Percentiles rank a stretch among this genome's conserved stretches.
phyloP scores from a whole-genome alignment of 2,113 vertebrate species.

The Brachyhypopomus occidentalis region DNA sequence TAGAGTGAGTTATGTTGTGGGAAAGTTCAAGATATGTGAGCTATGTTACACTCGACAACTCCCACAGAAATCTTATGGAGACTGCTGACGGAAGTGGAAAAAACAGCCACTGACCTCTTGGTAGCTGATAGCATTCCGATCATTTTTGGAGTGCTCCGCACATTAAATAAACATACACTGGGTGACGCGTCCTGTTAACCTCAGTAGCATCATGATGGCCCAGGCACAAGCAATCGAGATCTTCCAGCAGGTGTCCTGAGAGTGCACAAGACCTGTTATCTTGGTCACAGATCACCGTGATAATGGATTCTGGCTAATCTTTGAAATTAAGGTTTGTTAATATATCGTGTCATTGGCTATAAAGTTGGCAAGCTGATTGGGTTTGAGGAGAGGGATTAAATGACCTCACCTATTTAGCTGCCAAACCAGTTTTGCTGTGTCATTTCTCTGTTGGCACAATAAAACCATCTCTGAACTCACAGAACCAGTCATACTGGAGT shows the following conservation, averaged over 20 bases:
- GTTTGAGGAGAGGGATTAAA: too few species aligned
- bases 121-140: conserved; percentile 68
- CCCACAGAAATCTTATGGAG: conserved; percentile 66
- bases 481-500: too few species aligned
- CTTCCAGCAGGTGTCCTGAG: conserved; percentile 18
- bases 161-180: conserved; percentile 66
- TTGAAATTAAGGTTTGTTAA: not conserved
- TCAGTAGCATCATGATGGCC: conserved; percentile 53
- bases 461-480: too few species aligned
- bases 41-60: conserved; percentile 67
- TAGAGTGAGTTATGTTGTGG: conserved; percentile 69
- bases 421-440: too few species aligned
- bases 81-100: conserved; percentile 71
- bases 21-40: conserved; percentile 77
- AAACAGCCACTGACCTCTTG: conserved; percentile 71
- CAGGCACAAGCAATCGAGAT: not conserved
- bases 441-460: too few species aligned
- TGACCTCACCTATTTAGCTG: too few species aligned
- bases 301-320: not conserved
- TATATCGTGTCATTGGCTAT: not conserved
- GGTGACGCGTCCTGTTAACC: conserved; percentile 62
- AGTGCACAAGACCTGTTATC: not conserved
- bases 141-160: conserved; percentile 67
- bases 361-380: too few species aligned
- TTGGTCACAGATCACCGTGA: not conserved